Percentiles rank a stretch among this genome's conserved stretches.
These are phyloP conservation scores for Cnemophilus loriae DNA, from an alignment of 2,113 vertebrate species.

Conservation along the genomic window DNA sequence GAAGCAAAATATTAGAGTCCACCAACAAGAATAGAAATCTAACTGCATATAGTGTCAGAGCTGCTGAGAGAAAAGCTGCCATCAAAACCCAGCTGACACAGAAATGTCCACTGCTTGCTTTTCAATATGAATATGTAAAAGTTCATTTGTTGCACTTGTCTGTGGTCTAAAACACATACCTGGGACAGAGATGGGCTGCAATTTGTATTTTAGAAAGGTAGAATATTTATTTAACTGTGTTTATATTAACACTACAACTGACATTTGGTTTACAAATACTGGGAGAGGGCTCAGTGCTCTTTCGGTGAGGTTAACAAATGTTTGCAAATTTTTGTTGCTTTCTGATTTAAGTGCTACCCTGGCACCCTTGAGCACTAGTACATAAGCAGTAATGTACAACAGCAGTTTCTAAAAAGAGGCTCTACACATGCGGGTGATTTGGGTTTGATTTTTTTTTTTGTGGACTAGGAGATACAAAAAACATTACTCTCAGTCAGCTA, in stretches of 20 bases:
- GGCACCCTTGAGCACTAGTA: not conserved
- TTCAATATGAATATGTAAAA: not conserved
- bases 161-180: not conserved
- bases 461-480: not conserved
- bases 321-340: accelerated
- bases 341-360: not conserved
- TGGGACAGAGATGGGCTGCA: not conserved
- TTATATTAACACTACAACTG: not conserved
- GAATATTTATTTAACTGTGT: not conserved
- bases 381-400: not conserved
- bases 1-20: not conserved
- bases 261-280: not conserved
- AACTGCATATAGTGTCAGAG: not conserved
- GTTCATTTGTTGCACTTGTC: not conserved
- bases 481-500: not conserved
- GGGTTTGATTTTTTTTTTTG: not conserved
- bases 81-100: not conserved
- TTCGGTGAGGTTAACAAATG: not conserved
- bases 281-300: not conserved
- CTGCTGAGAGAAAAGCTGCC: not conserved
- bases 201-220: not conserved
- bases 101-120: not conserved
- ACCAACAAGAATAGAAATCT: not conserved
- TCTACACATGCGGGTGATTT: not conserved
- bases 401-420: not conserved